Evolutionary conservation across 2,888 invertebrate species (phyloP).

Genomic region (Andrena dorsata): DNA sequence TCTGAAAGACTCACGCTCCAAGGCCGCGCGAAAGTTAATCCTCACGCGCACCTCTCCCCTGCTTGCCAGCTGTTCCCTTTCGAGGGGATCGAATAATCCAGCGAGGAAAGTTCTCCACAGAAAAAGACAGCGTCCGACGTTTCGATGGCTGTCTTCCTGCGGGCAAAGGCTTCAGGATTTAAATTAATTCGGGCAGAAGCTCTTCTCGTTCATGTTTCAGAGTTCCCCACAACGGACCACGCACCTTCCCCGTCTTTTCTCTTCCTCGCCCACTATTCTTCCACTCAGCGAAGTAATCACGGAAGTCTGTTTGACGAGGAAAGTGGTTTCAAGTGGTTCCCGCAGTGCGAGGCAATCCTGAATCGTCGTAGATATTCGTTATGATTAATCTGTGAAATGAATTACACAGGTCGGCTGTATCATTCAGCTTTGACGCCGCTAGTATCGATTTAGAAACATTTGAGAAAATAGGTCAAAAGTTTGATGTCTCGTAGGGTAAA

Average conservation of each 20-base stretch:
- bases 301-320: constrained; percentile 23
- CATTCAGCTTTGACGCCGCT: neutral
- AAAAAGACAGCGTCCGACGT: constrained; percentile 20
- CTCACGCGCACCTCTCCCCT: constrained; percentile 2
- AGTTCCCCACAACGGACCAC: neutral
- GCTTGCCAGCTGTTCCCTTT: too few relatives aligned
- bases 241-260: neutral
- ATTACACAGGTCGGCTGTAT: neutral
- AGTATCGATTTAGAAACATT: too few relatives aligned
- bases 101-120: neutral
- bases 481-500: too few relatives aligned
- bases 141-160: constrained; percentile 28
- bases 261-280: constrained; percentile 13
- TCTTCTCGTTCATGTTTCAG: constrained; percentile 2
- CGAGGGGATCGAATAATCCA: constrained; percentile 34
- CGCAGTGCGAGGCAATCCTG: neutral
- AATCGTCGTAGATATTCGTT: constrained; percentile 6
- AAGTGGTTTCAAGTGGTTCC: constrained; percentile 36
- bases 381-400: constrained; percentile 19
- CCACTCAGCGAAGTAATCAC: constrained; percentile 11
- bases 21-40: constrained; percentile 29
- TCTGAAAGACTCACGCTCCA: constrained; percentile 33
- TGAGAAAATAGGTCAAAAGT: too few relatives aligned
- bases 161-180: constrained; percentile 27
- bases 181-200: constrained; percentile 34